Evolutionary conservation across 2,797 vertebrate genomes (phyloP).

Genomic region (Lepidocolaptes lacrymiger): DNA sequence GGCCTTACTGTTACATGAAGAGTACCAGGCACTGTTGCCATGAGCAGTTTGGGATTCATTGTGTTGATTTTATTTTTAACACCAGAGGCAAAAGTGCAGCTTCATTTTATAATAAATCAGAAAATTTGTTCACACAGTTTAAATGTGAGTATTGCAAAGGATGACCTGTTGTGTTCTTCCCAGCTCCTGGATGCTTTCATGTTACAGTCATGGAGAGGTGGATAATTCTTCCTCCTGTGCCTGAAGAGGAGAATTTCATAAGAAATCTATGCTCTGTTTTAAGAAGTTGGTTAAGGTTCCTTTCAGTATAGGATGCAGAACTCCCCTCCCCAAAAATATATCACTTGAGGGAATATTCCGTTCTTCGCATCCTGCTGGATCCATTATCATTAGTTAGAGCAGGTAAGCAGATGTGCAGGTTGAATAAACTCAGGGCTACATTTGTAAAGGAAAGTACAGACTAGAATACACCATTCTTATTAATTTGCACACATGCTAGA

Average conservation of each 20-base stretch:
- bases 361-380: conserved; percentile 60
- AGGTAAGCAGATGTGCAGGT: conserved; percentile 73
- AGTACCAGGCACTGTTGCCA: neutral
- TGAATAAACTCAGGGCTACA: conserved; percentile 33
- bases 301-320: neutral
- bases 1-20: neutral
- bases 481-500: conserved; percentile 64
- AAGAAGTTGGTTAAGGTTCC: neutral
- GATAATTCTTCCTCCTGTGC: neutral
- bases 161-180: neutral
- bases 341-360: conserved; percentile 46
- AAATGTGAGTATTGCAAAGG: neutral
- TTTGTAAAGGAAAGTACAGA: conserved; percentile 58
- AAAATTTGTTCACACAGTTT: neutral
- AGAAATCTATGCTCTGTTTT: neutral
- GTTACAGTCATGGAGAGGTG: neutral
- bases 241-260: neutral
- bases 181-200: neutral
- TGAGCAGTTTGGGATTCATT: neutral
- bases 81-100: neutral
- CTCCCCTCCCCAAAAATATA: neutral
- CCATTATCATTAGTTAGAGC: conserved; percentile 65
- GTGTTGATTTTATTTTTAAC: neutral
- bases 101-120: neutral
- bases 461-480: conserved; percentile 31